Base-by-base conservation (phyloP, 2,113 vertebrate species). In the Apteryx owenii region DNA sequence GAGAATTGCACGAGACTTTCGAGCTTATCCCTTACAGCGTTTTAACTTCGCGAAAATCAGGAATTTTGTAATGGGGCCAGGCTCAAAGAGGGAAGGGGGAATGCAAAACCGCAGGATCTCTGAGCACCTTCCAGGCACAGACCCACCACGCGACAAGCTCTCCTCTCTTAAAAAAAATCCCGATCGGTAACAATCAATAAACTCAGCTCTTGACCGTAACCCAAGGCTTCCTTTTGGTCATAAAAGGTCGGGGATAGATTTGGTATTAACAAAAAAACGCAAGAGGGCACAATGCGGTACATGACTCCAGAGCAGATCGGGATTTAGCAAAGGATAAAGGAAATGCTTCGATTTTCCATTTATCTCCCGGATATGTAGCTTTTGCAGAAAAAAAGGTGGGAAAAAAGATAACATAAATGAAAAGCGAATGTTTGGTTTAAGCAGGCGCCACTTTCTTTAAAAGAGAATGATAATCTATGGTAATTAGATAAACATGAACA, bases 261-360 rank as follows among this genome's bases (percentile, higher is more conserved):
- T 7, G 95, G 71, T 53, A 94, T 88, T 70, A 78, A 80, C 91
- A 93, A 70, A 93, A 96, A 95, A 97, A 97, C 97, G 89, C 97
- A 93, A 97, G 97, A 97, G 97, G 97, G 96, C 96, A 98, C 94
- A 96, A 93, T 90, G 92, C 73, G 73, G 95, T 48, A 28, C 85
- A 61, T 82, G 90, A 46, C 62, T 31, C 38, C 7, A 42, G 69
- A 77, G 83, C 33, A 69, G 53, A 23, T 31, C 6, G 80, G 44
- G 79, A 4, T 70, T 38, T 10, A 11, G 40, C 56, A n/a, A 4
- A 10, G 78, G 21, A 65, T 42, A 26, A 73, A 50, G 85, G 54
- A 75, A 85, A 92, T 66, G 81, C 40, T 87, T 69, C 85, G 71
- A 89, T 95, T 96, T 96, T 85, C 72, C 71, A 70, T 96, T 76